Evolutionary conservation across 1,140 invertebrate genomes (phyloP).

Genomic region (Drosophila micromelanica): DNA sequence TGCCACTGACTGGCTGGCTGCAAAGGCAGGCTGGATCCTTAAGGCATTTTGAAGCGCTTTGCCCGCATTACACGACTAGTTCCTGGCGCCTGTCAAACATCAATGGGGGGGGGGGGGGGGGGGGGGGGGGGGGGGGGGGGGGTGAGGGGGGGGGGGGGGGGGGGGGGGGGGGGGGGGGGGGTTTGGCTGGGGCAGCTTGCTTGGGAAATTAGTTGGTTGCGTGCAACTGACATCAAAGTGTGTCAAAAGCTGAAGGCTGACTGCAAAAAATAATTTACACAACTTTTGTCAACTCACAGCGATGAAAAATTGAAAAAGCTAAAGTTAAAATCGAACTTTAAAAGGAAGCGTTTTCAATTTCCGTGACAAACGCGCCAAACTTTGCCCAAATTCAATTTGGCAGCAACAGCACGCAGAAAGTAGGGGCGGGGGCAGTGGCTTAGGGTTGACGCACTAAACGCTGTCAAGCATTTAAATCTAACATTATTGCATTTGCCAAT

Average conservation of each 20-base stretch:
- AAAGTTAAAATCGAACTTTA: conserved; percentile 35
- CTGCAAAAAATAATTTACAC: conserved; percentile 76
- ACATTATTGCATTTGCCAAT: conserved; percentile 79
- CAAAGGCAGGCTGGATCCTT: conserved; percentile 11
- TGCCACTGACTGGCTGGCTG: not conserved
- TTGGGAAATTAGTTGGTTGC: conserved; percentile 70
- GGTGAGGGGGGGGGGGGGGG: not conserved
- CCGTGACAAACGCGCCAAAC: conserved; percentile 69
- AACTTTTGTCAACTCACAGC: conserved; percentile 69
- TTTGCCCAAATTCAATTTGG: conserved; percentile 70
- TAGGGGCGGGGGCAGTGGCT: not conserved
- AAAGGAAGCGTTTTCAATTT: conserved; percentile 66
- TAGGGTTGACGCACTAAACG: conserved; percentile 45
- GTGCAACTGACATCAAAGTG: conserved; percentile 78
- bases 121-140: conserved; percentile 7
- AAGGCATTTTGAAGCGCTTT: conserved; percentile 46
- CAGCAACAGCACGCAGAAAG: conserved; percentile 8
- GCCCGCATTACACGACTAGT: conserved; percentile 39
- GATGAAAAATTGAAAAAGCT: conserved; percentile 26
- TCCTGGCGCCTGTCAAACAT: conserved; percentile 57
- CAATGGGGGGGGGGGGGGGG: conserved; percentile 37
- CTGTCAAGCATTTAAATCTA: conserved; percentile 74
- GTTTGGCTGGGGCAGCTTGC: not conserved
- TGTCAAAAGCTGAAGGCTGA: conserved; percentile 57
- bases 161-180: not conserved